Evolutionary conservation across 2,888 invertebrate genomes (phyloP).

Genomic region (Sesia apiformis): DNA sequence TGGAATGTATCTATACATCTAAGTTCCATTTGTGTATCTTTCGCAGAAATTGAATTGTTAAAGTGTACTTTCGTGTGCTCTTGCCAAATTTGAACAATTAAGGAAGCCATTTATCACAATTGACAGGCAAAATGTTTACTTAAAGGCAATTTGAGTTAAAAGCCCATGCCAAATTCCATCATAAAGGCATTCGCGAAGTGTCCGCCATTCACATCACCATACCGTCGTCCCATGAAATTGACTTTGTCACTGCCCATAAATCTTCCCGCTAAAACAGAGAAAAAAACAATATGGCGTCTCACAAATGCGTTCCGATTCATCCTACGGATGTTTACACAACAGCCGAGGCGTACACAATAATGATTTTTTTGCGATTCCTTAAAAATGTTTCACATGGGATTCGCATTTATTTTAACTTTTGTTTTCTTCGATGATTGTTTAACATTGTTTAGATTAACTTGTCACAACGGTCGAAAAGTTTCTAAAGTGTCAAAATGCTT

Average conservation of each 20-base stretch:
- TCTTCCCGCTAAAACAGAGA: slow-evolving; percentile 43
- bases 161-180: slow-evolving; percentile 56
- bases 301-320: slow-evolving; percentile 15
- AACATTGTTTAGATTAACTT: slow-evolving; percentile 19
- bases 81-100: slow-evolving; percentile 20
- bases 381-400: slow-evolving; percentile 21
- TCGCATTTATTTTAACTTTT: slow-evolving; percentile 8
- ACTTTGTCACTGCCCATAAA: slow-evolving; percentile 70
- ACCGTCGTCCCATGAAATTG: slow-evolving; percentile 59
- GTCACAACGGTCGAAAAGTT: slow-evolving; percentile 18
- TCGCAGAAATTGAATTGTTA: slow-evolving; percentile 59
- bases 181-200: slow-evolving; percentile 35
- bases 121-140: slow-evolving; percentile 68
- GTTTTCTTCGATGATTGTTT: slow-evolving; percentile 18
- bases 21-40: slow-evolving; percentile 7
- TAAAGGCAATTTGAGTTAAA: slow-evolving; percentile 61
- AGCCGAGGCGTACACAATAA: slow-evolving; percentile 35
- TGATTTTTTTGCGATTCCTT: slow-evolving; percentile 35
- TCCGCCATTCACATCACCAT: slow-evolving; percentile 45
- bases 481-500: background rate
- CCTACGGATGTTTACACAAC: slow-evolving; percentile 66
- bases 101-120: slow-evolving; percentile 58
- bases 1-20: too few species aligned
- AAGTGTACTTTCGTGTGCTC: slow-evolving; percentile 19
- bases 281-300: slow-evolving; percentile 40